Base-by-base conservation (phyloP, 2,888 invertebrate genomes). In the Pristionchus maxplancki region DNA sequence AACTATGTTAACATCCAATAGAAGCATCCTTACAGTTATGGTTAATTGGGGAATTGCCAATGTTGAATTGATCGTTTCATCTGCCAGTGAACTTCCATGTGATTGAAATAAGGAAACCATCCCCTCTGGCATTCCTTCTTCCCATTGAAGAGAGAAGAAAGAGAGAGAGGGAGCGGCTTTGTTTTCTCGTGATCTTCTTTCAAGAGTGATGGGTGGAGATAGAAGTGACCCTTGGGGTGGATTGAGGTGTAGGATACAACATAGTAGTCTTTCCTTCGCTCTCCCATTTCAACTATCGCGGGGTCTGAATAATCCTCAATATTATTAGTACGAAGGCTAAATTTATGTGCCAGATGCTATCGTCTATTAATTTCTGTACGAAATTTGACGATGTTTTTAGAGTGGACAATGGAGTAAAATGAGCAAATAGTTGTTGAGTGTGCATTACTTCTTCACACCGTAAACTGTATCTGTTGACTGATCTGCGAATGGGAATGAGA, bases 191-290 rank as follows among this genome's bases (percentile, higher is more conserved):
- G 34, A 67, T 67, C 34, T 31, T 34, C 67, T 67, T 67, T 67
- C 37, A 67, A 89, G 87, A 84, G 89, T 74, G 37, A 88, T 53
- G 71, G 74, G 83, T 37, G 88, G 71, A 24, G 24, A 85, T 20
- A 64, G 85, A 58, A 85, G 64, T 34, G 85, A 84, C 34, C 34
- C 44, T 28, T 20, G n/a, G 37, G 74, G 28, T 20, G 17, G 34
- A 15, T 2, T 15, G 24, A 40, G 40, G 34, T 20, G 74, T 40
- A 37, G 37, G 15, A 71, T 15, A 71, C 31, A 71, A 71, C 71
- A 71, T 11, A 37, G 71, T 34, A 37, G 71, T 34, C 31, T n/a
- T n/a, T 24, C 6, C 71, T 71, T 20, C 37, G 31, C n/a, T 71
- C 71, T 5, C 37, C 15, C 31, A 37, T 34, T 37, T 71, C 6